Percentiles rank a stretch among this genome's conserved stretches.
phyloP scores from a whole-genome alignment of 2,113 vertebrate species.

The Eudyptes chrysolophus region DNA sequence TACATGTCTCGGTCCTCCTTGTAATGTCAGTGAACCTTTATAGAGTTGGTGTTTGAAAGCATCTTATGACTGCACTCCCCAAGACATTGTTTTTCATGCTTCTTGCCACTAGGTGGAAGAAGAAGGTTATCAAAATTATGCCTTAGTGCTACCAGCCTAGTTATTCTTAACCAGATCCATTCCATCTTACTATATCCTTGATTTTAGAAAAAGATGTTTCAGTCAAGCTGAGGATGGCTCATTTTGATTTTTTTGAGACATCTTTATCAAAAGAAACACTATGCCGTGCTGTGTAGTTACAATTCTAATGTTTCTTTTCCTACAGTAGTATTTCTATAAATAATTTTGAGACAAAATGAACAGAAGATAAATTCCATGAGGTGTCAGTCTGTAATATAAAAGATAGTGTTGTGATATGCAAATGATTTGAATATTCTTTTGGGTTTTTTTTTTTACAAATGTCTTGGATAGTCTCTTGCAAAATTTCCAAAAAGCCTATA shows the following conservation, averaged over 20 bases:
- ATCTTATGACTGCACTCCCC: neutral
- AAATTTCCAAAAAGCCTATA: neutral
- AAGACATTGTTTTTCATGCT: slow-evolving; percentile 59
- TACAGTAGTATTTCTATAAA: neutral
- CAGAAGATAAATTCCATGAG: neutral
- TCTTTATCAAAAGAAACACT: neutral
- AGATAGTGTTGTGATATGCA: neutral
- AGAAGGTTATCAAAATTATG: slow-evolving; percentile 71
- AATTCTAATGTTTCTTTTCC: neutral
- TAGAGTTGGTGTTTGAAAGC: neutral
- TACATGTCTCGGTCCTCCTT: neutral
- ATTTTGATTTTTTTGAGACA: neutral
- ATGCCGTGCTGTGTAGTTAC: neutral
- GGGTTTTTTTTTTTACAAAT: neutral
- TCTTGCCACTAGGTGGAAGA: slow-evolving; percentile 81
- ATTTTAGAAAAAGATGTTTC: neutral
- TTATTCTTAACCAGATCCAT: neutral
- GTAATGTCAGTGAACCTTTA: neutral
- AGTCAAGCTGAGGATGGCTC: neutral
- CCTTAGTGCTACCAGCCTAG: neutral
- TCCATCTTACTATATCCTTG: neutral
- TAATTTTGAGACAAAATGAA: neutral
- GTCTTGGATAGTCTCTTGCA: neutral
- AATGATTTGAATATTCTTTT: neutral
- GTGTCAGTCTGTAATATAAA: neutral